Percentiles rank a stretch among this genome's conserved stretches.
Evolutionary conservation across 2,888 invertebrate genomes (phyloP).

Genomic region (Caenorhabditis macrosperma): DNA sequence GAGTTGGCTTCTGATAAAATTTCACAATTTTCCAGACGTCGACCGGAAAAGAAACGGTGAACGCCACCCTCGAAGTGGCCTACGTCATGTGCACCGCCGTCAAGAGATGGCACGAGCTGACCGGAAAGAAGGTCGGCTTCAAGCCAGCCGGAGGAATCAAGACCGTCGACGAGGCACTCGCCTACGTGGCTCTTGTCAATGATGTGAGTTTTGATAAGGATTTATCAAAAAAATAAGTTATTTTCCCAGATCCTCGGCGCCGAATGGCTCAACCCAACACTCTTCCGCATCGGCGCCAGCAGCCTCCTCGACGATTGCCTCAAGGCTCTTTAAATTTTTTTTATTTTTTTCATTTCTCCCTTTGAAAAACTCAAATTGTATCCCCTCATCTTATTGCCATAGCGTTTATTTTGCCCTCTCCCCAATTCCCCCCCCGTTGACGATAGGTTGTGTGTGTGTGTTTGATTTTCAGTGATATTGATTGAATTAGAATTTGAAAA

Average conservation of each 20-base stretch:
- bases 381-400: neutral
- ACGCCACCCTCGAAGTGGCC: slow-evolving; percentile 93
- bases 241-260: slow-evolving; percentile 88
- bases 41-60: slow-evolving; percentile 93
- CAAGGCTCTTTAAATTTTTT: slow-evolving; percentile 61
- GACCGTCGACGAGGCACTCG: slow-evolving; percentile 88
- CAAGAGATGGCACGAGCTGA: slow-evolving; percentile 83
- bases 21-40: slow-evolving; percentile 85
- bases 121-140: slow-evolving; percentile 88
- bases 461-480: no score
- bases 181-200: slow-evolving; percentile 90
- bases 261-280: slow-evolving; percentile 87
- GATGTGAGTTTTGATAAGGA: slow-evolving; percentile 80
- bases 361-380: neutral
- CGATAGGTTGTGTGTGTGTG: no score
- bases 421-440: no score
- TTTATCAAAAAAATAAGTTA: slow-evolving; percentile 4
- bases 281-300: slow-evolving; percentile 95
- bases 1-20: no score
- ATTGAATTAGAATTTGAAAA: no score
- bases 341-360: no score
- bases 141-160: slow-evolving; percentile 98
- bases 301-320: slow-evolving; percentile 87
- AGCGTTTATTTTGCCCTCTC: slow-evolving; percentile 4
- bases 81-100: slow-evolving; percentile 96